Base-by-base conservation (phyloP, 2,113 vertebrate species). In the Gymnorhina tibicen region DNA sequence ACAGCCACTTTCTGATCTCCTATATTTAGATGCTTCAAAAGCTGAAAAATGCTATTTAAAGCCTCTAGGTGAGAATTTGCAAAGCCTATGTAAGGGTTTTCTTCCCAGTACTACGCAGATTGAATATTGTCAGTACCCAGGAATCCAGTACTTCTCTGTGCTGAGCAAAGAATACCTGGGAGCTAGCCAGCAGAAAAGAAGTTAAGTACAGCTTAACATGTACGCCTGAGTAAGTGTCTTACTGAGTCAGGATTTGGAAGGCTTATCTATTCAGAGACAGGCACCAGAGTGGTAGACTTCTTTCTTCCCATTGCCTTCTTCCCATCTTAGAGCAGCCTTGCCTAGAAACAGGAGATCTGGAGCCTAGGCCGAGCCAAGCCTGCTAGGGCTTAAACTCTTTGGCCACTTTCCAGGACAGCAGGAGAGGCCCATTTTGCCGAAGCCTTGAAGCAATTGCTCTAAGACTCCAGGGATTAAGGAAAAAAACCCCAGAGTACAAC, bases 391-490 rank as follows among this genome's bases (percentile, higher is more conserved):
- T 73, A 28, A 83, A 76, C 21, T 80, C 27, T 37, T 10, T 23
- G 24, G 37, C 28, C 26, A 11, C 63, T 33, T 86, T 21, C 28
- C 49, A 58, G 41, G 42, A 60, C 15, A 80, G n/a, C 5, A 8
- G 42, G 9, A 86, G 39, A 80, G 16, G 35, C 8, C 13, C 19
- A n/a, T 77, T 86, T 37, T 73, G 50, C 41, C 64, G 35, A 80
- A 91, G 46, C 17, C 50, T 80, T 3, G 0, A 83, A 76, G n/a
- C 69, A 81, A 63, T 16, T 0, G 0, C 24, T 60, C 22, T 35
- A 85, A 56, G 24, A 63, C 18, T 74, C 28, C 37, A 89, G 11
- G 11, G n/a, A 91, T 35, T 6, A 42, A 75, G 42, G 13, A 6
- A 22, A 79, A 73, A 68, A 32, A 10, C 2, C 26, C 3, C 39